These are phyloP conservation scores for Haliclystus octoradiatus DNA, from an alignment of 30 jellyfish, hydroid and myxozoan species.

Conservation along the genomic window DNA sequence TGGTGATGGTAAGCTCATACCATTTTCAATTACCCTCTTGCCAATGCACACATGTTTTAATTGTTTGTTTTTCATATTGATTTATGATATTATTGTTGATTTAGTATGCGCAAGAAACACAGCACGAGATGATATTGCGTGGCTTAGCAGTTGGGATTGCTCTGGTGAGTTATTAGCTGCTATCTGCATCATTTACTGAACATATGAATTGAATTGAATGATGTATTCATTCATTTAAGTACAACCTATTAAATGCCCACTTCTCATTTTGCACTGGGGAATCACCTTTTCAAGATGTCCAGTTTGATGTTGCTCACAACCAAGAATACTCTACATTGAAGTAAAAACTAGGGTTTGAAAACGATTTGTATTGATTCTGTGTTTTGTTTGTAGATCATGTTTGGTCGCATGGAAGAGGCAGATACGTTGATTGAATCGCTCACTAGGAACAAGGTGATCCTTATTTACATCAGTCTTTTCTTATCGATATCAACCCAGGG, in stretches of 20 bases:
- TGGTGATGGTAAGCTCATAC: slow-evolving; percentile 65
- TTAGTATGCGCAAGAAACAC: slow-evolving; percentile 92
- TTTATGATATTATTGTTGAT: not conserved
- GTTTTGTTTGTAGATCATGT: slow-evolving; percentile 69
- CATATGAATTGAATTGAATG: too few relatives aligned
- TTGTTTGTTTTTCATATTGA: not conserved
- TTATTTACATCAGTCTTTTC: not conserved
- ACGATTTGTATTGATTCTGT: too few relatives aligned
- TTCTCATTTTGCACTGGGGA: too few relatives aligned
- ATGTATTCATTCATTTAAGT: too few relatives aligned
- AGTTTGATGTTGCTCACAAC: too few relatives aligned
- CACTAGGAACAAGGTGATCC: slow-evolving; percentile 62
- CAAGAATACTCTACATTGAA: not conserved
- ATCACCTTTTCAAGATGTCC: too few relatives aligned
- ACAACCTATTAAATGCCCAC: too few relatives aligned
- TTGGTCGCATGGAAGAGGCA: slow-evolving; percentile 98
- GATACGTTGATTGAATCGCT: slow-evolving; percentile 73
- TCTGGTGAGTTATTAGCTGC: slow-evolving; percentile 37
- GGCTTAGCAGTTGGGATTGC: slow-evolving; percentile 98
- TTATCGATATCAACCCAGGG: not conserved
- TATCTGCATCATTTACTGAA: too few relatives aligned
- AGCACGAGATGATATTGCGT: slow-evolving; percentile 82
- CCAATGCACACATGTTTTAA: not conserved
- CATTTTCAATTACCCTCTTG: not conserved
- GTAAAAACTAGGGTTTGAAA: not conserved